phyloP scores from a whole-genome alignment of 2,113 vertebrate genomes.

The Rallus limicola region DNA sequence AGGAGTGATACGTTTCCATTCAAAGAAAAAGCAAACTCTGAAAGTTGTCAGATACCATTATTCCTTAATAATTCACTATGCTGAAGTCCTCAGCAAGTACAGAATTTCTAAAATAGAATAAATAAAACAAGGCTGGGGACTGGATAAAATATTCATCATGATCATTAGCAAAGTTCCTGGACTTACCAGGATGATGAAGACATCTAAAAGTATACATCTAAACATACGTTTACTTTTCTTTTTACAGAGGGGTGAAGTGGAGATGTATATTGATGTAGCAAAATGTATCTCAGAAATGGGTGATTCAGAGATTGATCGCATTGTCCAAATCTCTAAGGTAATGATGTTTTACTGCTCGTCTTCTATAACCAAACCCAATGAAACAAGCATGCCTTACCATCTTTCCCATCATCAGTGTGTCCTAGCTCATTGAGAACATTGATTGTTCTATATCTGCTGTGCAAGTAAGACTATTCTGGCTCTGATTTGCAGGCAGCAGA shows the following conservation, averaged over 20 bases:
- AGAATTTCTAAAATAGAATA: not conserved
- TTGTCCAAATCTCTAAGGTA: constrained; percentile 85
- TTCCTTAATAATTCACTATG: not conserved
- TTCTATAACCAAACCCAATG: not conserved
- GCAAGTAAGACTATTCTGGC: not conserved
- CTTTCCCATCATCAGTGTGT: not conserved
- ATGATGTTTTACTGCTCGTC: not conserved
- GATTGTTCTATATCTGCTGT: not conserved
- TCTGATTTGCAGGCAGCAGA: not conserved
- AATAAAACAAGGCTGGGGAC: not conserved
- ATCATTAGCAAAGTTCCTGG: not conserved
- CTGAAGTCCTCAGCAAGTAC: not conserved
- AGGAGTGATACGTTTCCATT: not conserved
- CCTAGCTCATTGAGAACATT: not conserved
- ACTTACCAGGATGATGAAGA: not conserved
- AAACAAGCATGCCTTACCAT: not conserved
- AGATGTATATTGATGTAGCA: constrained; percentile 80
- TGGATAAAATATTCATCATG: not conserved
- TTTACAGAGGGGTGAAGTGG: constrained; percentile 80
- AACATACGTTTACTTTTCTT: not conserved
- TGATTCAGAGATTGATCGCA: constrained; percentile 81
- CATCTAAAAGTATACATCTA: not conserved
- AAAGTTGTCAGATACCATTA: not conserved
- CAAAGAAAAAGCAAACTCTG: not conserved
- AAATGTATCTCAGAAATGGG: constrained; percentile 92